Evolutionary conservation across 2,797 vertebrate genomes (phyloP), one percentile per base, ranked within the genome.

Genomic region (Urophycis tenuis): DNA sequence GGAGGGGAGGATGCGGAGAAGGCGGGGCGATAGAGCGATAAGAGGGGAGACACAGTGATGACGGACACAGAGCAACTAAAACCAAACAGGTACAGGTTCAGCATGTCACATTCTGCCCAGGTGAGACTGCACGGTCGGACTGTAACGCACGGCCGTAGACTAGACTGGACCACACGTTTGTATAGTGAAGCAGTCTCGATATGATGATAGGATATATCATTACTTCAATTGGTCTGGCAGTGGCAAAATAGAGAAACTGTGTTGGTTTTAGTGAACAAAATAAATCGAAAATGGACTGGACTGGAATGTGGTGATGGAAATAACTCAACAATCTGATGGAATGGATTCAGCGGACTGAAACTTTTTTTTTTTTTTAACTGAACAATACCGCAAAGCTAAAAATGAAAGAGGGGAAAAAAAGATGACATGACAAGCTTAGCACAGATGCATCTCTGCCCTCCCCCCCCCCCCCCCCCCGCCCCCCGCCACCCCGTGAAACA

Each of bases 1-100:
- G n/a, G 39, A 53, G 41, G 6, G 17, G 33, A 39, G 12, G n/a
- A 72, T 29, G 74, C 70, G 71, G 83, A n/a, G 32, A 34, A 35
- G 19, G 71, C 17, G 10, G 35, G 71, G 71, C 25, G 33, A n/a
- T n/a, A n/a, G 29, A 64, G 71, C 35, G 19, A 72, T 36, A 72
- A 72, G 71, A 36, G 33, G 71, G 35, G 35, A 25, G 32, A 25
- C 34, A 72, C 10, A n/a, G 71, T 72, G n/a, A 72, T 35, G 71
- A 72, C 10, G 19, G 14, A 71, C 33, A 71, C 70, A 33, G 71
- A 67, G 60, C 60, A 29, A 67, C 60, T 25, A 67, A 67, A 67
- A 67, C 60, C 60, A 67, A 67, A 67, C 29, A 67, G 60, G 60
- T 29, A 64, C 8, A 64, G n/a, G 60, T 67, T 29, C 14, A 29